Evolutionary conservation across 2,888 invertebrate species (phyloP).

Genomic region (Tribolium freemani): DNA sequence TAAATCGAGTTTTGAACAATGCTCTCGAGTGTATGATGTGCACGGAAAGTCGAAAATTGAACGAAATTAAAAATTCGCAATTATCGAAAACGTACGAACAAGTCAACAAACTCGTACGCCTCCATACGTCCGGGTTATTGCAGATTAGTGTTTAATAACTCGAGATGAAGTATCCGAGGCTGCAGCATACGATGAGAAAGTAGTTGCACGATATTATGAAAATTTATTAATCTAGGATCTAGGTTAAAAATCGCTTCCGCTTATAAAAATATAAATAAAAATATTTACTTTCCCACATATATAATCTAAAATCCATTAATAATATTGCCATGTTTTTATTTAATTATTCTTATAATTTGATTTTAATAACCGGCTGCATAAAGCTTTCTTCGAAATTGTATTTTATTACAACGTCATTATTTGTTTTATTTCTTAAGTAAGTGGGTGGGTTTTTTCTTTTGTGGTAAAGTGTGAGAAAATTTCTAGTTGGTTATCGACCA

Average conservation of each 20-base stretch:
- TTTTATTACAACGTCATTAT: slow-evolving; percentile 29
- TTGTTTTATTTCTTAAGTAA: slow-evolving; percentile 35
- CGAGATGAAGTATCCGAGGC: slow-evolving; percentile 54
- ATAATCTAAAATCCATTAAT: slow-evolving; percentile 60
- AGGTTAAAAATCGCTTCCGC: slow-evolving; percentile 14
- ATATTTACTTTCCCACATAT: slow-evolving; percentile 50
- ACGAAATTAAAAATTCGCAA: slow-evolving; percentile 41
- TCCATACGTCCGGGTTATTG: slow-evolving; percentile 54
- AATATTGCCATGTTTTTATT: slow-evolving; percentile 57
- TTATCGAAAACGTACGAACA: slow-evolving; percentile 31
- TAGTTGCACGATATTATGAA: slow-evolving; percentile 30
- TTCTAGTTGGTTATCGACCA: background rate
- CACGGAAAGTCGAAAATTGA: background rate
- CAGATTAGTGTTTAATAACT: slow-evolving; percentile 62
- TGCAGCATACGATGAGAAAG: slow-evolving; percentile 50
- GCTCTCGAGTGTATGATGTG: background rate
- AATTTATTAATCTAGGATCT: slow-evolving; percentile 10
- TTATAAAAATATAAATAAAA: slow-evolving; percentile 30
- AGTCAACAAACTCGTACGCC: slow-evolving; percentile 41
- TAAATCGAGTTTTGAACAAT: background rate
- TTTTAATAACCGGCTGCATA: slow-evolving; percentile 55
- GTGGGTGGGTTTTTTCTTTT: slow-evolving; percentile 7
- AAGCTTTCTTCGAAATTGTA: slow-evolving; percentile 39
- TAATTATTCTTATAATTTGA: slow-evolving; percentile 60
- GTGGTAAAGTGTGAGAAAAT: slow-evolving; percentile 14